These are phyloP conservation scores for Drosophila setosimentum DNA, from an alignment of 2,888 invertebrate species.

Conservation along the genomic window DNA sequence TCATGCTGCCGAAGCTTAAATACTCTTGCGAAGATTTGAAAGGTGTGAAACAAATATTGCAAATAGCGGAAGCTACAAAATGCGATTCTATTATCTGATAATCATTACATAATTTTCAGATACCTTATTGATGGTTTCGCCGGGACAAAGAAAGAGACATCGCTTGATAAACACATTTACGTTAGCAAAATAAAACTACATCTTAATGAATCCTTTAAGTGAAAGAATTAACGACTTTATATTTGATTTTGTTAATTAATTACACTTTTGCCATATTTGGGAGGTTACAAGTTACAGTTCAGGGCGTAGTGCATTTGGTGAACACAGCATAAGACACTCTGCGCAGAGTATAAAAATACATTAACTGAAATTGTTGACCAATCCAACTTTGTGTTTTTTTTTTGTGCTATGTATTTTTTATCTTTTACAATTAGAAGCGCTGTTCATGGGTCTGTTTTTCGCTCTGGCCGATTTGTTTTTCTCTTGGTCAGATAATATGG, in stretches of 20 bases:
- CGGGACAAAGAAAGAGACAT: not conserved
- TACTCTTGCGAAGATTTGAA: not conserved
- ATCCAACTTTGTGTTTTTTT: slow-evolving; percentile 48
- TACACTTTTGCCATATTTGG: not conserved
- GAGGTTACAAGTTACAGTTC: accelerated
- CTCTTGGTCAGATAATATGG: slow-evolving; percentile 73
- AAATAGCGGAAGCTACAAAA: not conserved
- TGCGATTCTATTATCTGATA: not conserved
- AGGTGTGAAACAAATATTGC: not conserved
- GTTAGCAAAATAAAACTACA: not conserved
- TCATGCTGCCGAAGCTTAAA: not conserved
- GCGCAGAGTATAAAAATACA: slow-evolving; percentile 40
- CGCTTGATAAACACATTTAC: not conserved
- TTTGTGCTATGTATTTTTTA: slow-evolving; percentile 54
- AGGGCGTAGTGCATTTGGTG: not conserved
- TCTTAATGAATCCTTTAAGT: not conserved
- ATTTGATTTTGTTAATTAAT: not conserved
- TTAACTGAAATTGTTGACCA: slow-evolving; percentile 65
- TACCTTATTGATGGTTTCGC: not conserved
- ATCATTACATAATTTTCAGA: not conserved
- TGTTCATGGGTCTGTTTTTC: slow-evolving; percentile 62
- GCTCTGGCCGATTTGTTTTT: slow-evolving; percentile 58
- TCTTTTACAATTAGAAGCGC: slow-evolving; percentile 74
- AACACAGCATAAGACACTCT: not conserved
- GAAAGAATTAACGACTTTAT: not conserved